A percentile compares a stretch with the other conserved stretches of the same genome.
Conservation (phyloP, 1,140 invertebrate genomes). For the Kradibia gibbosae region DNA sequence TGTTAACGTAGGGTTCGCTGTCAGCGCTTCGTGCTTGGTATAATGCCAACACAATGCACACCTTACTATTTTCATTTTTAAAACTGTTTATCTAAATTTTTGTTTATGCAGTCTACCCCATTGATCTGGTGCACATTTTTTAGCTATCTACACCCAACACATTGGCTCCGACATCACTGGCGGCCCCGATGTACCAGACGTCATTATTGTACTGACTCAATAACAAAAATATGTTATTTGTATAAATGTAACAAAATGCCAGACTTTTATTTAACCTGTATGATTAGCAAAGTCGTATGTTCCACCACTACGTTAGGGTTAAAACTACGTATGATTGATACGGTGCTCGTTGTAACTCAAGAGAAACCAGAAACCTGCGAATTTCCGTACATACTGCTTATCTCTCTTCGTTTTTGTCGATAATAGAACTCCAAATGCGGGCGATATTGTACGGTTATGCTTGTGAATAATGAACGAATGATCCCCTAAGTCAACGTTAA, state of each 20-base stretch:
- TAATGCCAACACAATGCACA: constrained; percentile 24
- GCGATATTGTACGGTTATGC: too few relatives aligned
- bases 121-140: not conserved
- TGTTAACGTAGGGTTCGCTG: not conserved
- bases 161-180: not conserved
- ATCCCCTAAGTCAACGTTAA: not conserved
- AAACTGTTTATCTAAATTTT: not conserved
- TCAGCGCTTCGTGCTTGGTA: not conserved
- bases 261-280: not conserved
- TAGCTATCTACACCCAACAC: not conserved
- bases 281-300: not conserved
- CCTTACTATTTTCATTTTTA: not conserved
- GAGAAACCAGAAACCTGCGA: constrained; percentile 14
- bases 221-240: not conserved
- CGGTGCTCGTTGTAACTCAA: not conserved
- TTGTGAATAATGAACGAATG: too few relatives aligned
- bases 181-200: not conserved
- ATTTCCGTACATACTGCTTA: not conserved
- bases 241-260: constrained; percentile 10
- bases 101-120: constrained; percentile 12
- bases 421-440: too few relatives aligned
- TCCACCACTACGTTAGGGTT: not conserved
- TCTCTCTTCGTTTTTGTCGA: not conserved
- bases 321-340: constrained; percentile 20
- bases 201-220: constrained; percentile 17